Percentiles rank a stretch among this genome's conserved stretches.
Conservation (phyloP, 2,888 invertebrate genomes). For the Actias luna region DNA sequence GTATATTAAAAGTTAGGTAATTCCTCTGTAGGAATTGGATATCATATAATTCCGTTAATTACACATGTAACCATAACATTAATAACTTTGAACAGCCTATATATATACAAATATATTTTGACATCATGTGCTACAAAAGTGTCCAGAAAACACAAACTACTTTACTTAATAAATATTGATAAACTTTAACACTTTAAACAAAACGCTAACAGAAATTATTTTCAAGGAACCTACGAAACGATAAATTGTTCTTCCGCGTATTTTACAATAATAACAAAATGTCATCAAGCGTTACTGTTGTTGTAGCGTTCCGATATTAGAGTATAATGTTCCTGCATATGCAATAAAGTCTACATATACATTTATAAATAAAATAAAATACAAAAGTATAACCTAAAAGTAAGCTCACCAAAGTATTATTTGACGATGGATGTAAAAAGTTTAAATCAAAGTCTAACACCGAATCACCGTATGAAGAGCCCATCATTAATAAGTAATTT, state of each 20-base stretch:
- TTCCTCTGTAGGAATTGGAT: not conserved
- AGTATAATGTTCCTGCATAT: not conserved
- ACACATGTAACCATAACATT: not conserved
- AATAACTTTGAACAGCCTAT: not conserved
- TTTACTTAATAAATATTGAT: too few species aligned
- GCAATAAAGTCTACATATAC: not conserved
- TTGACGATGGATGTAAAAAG: conserved; percentile 44
- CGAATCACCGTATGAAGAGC: conserved; percentile 28
- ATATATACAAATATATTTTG: not conserved
- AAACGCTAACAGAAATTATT: not conserved
- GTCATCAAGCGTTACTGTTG: too few species aligned
- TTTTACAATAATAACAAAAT: not conserved
- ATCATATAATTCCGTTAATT: not conserved
- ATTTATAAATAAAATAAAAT: conserved; percentile 15
- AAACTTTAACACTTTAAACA: too few species aligned
- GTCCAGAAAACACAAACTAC: too few species aligned
- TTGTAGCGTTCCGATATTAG: not conserved
- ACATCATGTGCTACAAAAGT: too few species aligned
- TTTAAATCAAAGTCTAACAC: conserved; percentile 58
- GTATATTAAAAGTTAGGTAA: not conserved
- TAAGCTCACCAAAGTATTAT: conserved; percentile 48
- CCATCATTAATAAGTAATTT: conserved; percentile 23
- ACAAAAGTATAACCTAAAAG: conserved; percentile 31
- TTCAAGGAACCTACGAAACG: not conserved
- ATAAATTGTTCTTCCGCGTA: not conserved